phyloP scores from a whole-genome alignment of 1,140 invertebrate species.

The Patella vulgata region DNA sequence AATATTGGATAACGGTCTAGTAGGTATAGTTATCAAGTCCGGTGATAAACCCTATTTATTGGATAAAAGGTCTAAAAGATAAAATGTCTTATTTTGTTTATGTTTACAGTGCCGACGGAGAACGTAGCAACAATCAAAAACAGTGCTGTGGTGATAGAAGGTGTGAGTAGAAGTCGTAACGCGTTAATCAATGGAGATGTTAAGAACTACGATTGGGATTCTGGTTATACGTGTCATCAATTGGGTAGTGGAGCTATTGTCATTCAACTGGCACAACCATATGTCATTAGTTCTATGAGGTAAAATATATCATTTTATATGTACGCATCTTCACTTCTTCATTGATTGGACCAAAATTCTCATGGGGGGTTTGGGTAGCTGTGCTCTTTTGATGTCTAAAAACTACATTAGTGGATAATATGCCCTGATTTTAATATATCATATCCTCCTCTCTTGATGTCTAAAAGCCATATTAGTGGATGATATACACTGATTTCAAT shows the following conservation, averaged over 20 bases:
- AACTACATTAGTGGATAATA: no score
- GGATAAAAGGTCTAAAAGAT: no score
- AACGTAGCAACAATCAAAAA: constrained; percentile 92
- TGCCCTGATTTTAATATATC: no score
- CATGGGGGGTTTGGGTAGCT: no score
- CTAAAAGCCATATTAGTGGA: no score
- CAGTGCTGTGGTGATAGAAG: constrained; percentile 94
- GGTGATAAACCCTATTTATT: no score
- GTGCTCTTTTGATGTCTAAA: no score
- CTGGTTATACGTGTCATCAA: constrained; percentile 98
- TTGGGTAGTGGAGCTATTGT: constrained; percentile 93
- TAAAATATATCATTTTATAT: constrained; percentile 64
- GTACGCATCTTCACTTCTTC: no score
- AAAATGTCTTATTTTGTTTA: background rate
- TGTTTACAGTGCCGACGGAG: constrained; percentile 77
- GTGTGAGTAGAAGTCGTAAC: constrained; percentile 90
- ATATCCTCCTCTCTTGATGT: no score
- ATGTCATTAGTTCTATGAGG: constrained; percentile 90
- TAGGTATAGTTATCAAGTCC: constrained; percentile 4
- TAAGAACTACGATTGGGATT: constrained; percentile 97
- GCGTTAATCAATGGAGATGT: constrained; percentile 96
- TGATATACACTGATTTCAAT: no score
- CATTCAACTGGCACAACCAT: constrained; percentile 96
- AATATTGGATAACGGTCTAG: background rate
- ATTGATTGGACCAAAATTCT: no score